These are phyloP conservation scores for Caracal caracal DNA, from an alignment of 2,113 vertebrate genomes.

Conservation along the genomic window DNA sequence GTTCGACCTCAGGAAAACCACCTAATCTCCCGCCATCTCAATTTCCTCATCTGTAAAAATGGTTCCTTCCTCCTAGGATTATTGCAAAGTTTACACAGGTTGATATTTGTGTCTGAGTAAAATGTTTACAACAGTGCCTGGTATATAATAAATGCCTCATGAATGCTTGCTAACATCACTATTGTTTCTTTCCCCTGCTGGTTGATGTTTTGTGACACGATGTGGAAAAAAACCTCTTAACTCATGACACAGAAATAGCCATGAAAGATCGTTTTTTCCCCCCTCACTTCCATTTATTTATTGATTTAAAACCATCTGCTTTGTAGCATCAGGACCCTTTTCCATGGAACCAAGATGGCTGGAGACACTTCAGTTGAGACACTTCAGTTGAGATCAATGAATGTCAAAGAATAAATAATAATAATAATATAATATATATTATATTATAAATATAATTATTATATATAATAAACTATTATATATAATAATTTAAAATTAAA, in stretches of 20 bases:
- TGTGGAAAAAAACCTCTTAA: neutral
- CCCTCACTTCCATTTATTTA: neutral
- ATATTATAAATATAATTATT: too few relatives aligned
- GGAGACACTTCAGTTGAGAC: neutral
- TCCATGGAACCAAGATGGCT: neutral
- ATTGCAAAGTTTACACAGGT: neutral
- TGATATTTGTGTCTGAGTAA: neutral
- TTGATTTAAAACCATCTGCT: neutral
- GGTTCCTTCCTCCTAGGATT: neutral
- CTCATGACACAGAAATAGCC: neutral
- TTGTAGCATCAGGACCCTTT: neutral
- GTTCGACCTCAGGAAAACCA: neutral
- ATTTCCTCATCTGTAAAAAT: neutral
- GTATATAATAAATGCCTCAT: neutral
- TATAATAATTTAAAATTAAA: too few relatives aligned
- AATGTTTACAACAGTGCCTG: neutral
- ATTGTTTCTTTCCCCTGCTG: neutral
- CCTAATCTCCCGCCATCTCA: neutral
- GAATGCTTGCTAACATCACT: neutral
- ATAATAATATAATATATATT: too few relatives aligned
- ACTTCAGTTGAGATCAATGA: neutral
- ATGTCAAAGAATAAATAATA: neutral
- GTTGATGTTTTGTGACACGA: neutral
- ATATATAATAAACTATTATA: too few relatives aligned
- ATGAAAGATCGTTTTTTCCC: neutral